phyloP scores from a whole-genome alignment of 2,113 vertebrate species.

The Acanthochromis polyacanthus region DNA sequence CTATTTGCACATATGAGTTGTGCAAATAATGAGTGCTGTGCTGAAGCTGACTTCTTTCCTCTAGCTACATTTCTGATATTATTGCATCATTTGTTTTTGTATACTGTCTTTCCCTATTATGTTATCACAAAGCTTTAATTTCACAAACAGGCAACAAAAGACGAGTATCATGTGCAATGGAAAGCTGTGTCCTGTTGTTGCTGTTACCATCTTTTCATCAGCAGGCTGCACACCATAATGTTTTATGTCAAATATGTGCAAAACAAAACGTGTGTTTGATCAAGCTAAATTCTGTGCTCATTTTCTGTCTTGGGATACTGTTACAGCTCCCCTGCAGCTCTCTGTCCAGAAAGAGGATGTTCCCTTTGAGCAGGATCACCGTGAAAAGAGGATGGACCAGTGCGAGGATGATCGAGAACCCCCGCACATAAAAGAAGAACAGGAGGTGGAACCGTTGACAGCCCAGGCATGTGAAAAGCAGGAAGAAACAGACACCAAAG shows the following conservation, averaged over 20 bases:
- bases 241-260: background rate
- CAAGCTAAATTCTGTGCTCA: background rate
- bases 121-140: too few species aligned
- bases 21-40: too few species aligned
- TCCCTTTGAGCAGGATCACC: background rate
- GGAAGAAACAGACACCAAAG: constrained; percentile 30
- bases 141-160: too few species aligned
- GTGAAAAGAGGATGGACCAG: background rate
- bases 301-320: background rate
- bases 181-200: too few species aligned
- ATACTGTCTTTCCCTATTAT: too few species aligned
- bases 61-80: too few species aligned
- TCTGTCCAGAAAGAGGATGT: background rate
- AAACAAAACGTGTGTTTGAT: background rate
- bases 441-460: constrained; percentile 22
- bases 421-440: constrained; percentile 40
- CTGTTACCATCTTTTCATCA: too few species aligned
- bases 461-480: background rate
- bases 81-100: too few species aligned
- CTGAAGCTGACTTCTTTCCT: too few species aligned
- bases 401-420: constrained; percentile 14
- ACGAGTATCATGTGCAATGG: too few species aligned
- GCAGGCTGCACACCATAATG: too few species aligned
- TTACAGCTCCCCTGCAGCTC: constrained; percentile 23
- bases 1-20: too few species aligned